A percentile compares a stretch with the other conserved stretches of the same genome.
phyloP scores from a whole-genome alignment of 2,797 vertebrate genomes.

The Pelodytes ibericus region DNA sequence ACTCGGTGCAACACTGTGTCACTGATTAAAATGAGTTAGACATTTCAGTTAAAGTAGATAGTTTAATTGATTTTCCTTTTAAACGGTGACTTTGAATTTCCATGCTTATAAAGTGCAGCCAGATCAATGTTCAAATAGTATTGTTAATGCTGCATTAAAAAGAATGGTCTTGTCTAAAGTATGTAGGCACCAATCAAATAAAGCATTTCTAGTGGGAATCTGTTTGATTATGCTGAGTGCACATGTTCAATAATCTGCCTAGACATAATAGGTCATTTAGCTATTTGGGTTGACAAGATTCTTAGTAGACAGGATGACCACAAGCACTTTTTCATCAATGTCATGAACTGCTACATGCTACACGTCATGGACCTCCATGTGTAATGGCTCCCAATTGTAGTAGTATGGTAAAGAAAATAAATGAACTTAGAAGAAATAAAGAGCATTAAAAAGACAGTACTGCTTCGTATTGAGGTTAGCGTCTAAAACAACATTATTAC shows the following conservation, averaged over 20 bases:
- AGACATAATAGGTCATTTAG: not conserved
- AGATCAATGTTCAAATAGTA: slow-evolving; percentile 33
- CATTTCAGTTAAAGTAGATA: slow-evolving; percentile 53
- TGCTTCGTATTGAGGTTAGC: no score
- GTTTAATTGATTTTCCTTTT: slow-evolving; percentile 55
- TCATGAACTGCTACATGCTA: no score
- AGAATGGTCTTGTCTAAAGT: slow-evolving; percentile 29
- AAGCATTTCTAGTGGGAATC: not conserved
- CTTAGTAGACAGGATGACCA: not conserved
- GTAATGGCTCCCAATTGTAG: no score
- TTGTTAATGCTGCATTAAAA: slow-evolving; percentile 35
- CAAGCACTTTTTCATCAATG: not conserved
- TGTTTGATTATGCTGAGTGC: slow-evolving; percentile 7
- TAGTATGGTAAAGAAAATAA: no score
- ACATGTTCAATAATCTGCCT: slow-evolving; percentile 7
- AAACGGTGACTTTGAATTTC: slow-evolving; percentile 52
- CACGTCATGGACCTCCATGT: no score
- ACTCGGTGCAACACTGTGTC: slow-evolving; percentile 31
- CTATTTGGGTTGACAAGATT: not conserved
- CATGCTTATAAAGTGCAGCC: slow-evolving; percentile 35
- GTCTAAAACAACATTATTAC: no score
- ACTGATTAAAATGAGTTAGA: slow-evolving; percentile 46
- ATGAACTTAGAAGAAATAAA: no score
- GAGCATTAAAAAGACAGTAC: no score
- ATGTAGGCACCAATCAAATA: slow-evolving; percentile 23